Evolutionary conservation across 2,888 invertebrate species (phyloP), one percentile per base, ranked within the genome.

Genomic region (Agrotis segetum): DNA sequence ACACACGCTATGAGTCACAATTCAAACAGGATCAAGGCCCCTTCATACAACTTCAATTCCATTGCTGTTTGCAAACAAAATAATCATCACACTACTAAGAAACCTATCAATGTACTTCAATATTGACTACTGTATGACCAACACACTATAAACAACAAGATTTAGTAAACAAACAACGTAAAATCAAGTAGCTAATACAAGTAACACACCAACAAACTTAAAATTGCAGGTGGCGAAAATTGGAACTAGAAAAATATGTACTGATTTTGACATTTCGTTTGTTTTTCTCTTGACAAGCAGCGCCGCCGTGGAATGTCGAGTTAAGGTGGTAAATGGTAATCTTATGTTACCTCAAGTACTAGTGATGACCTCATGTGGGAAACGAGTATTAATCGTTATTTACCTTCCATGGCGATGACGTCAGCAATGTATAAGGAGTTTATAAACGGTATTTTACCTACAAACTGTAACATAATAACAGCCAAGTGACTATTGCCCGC

Each of bases 341-440:
- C n/a, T 63, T 55, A 44, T 53, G 14, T 55, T 58, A 62, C 58
- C 44, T 83, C 64, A 78, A 71, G 70, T 71, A 40, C 40, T 53
- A 55, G 24, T 50, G 77, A 74, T 84, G 84, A 84, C 62, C 62
- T 84, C 85, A 84, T 79, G 69, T 79, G 79, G 56, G 77, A 84
- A 84, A 56, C 65, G 21, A 61, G 60, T 58, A 56, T 50, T 50
- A 62, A 77, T 61, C 64, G 67, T 17, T 81, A 69, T 81, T 70
- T 70, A 72, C 67, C 68, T 72, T 72, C 67, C 63, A 81, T 52
- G 65, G 24, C 7, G 34, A n/a, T 81, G 84, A 84, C 71, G 82
- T 82, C 84, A 82, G 24, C 47, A 3, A 13, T 55, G 44, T 50
- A 24, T 61, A 58, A 52, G n/a, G n/a, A 59, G 11, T 61, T 34